These are phyloP conservation scores for Sphenodon punctatus DNA, from an alignment of 2,797 vertebrate genomes.

Conservation along the genomic window DNA sequence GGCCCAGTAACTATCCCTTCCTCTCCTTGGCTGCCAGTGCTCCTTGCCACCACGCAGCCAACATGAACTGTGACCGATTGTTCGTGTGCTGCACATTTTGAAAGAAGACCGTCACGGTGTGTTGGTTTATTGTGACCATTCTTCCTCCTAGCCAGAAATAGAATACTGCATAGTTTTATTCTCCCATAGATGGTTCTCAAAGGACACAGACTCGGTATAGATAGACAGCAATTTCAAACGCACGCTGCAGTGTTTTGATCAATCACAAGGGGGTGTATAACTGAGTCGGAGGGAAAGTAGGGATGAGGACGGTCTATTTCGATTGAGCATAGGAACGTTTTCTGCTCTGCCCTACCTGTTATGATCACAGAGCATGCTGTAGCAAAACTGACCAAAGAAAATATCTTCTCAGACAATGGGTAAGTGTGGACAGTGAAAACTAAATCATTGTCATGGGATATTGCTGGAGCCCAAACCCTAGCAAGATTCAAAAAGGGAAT, in stretches of 20 bases:
- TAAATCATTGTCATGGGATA: no score
- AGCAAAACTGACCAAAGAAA: no score
- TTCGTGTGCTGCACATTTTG: background rate
- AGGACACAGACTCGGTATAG: background rate
- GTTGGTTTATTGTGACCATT: no score
- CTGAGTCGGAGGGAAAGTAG: slow-evolving; percentile 8
- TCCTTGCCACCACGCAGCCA: no score
- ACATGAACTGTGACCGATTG: background rate
- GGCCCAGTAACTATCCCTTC: background rate
- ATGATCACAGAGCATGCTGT: no score
- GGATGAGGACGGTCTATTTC: background rate
- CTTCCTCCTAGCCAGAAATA: no score
- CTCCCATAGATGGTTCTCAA: no score
- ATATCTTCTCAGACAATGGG: no score
- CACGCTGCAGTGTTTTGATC: background rate
- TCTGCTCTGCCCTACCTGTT: background rate
- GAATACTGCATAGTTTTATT: background rate
- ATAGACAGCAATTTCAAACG: slow-evolving; percentile 12
- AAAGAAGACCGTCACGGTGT: no score
- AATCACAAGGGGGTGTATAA: background rate
- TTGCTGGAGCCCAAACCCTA: no score
- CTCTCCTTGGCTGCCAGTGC: background rate
- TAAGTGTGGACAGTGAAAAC: no score
- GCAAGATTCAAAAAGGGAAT: no score
- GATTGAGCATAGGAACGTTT: background rate